Percentiles rank a stretch among this genome's conserved stretches.
These are phyloP conservation scores for Drosophila simulans DNA, from an alignment of 1,140 invertebrate genomes.

Conservation along the genomic window DNA sequence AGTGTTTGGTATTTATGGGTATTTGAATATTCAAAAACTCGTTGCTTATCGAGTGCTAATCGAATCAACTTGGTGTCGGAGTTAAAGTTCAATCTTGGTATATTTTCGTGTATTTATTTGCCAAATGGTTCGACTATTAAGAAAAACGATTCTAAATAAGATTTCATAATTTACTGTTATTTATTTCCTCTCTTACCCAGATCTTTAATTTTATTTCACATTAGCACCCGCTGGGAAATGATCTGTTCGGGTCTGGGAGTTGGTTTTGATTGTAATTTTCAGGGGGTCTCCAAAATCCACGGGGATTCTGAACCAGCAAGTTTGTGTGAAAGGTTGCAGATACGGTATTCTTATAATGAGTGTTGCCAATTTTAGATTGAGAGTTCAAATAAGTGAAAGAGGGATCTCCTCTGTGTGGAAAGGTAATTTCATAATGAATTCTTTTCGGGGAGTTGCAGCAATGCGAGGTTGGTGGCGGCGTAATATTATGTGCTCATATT, in stretches of 20 bases:
- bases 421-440: slow-evolving; percentile 27
- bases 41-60: slow-evolving; percentile 33
- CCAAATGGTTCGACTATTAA: slow-evolving; percentile 40
- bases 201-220: slow-evolving; percentile 41
- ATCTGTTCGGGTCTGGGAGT: slow-evolving; percentile 29
- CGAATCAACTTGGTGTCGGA: slow-evolving; percentile 13
- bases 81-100: slow-evolving; percentile 40
- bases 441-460: slow-evolving; percentile 4
- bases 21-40: slow-evolving; percentile 35
- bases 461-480: neutral
- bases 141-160: slow-evolving; percentile 40
- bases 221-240: slow-evolving; percentile 61
- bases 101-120: slow-evolving; percentile 25
- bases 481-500: neutral
- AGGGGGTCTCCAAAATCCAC: slow-evolving; percentile 50
- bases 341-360: slow-evolving; percentile 47
- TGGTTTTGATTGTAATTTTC: slow-evolving; percentile 75
- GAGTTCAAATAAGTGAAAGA: slow-evolving; percentile 1
- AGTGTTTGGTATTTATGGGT: slow-evolving; percentile 57
- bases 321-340: slow-evolving; percentile 66
- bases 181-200: slow-evolving; percentile 27
- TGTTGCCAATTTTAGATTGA: slow-evolving; percentile 53
- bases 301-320: slow-evolving; percentile 24
- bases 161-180: slow-evolving; percentile 46
- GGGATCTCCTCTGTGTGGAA: slow-evolving; percentile 25